These are phyloP conservation scores for Holothuria leucospilota DNA, from an alignment of 53 echinoderm and acorn worm species.

Conservation along the genomic window DNA sequence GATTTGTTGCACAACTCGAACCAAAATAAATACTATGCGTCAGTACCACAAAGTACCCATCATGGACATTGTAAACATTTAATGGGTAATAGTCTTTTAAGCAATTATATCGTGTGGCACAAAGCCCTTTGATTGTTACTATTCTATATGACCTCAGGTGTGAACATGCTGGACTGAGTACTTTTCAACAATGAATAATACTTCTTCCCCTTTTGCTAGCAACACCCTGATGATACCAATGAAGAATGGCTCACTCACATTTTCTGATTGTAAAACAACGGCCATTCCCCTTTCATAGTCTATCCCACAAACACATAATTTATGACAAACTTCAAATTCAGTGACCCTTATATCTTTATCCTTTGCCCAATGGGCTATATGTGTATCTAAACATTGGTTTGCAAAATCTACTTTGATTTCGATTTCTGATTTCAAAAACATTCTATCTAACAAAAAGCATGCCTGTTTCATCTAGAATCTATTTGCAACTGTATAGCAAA, in stretches of 20 bases:
- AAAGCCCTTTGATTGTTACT: not conserved
- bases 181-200: too few relatives aligned
- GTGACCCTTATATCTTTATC: not conserved
- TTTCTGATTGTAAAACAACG: not conserved
- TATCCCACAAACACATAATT: not conserved
- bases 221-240: constrained; percentile 1
- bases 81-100: constrained; percentile 1
- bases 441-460: too few relatives aligned
- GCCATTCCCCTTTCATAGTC: not conserved
- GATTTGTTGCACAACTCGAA: too few relatives aligned
- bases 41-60: constrained; percentile 4
- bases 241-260: not conserved
- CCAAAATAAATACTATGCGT: not conserved
- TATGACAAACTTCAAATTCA: constrained; percentile 18
- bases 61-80: not conserved
- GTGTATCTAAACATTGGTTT: constrained; percentile 2
- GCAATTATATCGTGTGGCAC: not conserved
- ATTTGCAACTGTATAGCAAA: too few relatives aligned
- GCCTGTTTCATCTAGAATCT: too few relatives aligned
- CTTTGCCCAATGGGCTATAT: constrained; percentile 6
- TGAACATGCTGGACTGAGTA: too few relatives aligned
- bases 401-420: not conserved
- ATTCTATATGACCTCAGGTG: not conserved
- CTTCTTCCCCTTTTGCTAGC: not conserved
- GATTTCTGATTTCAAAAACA: constrained; percentile 21